phyloP scores from a whole-genome alignment of 2,888 invertebrate genomes.

The Hirtodrosophila duncani region DNA sequence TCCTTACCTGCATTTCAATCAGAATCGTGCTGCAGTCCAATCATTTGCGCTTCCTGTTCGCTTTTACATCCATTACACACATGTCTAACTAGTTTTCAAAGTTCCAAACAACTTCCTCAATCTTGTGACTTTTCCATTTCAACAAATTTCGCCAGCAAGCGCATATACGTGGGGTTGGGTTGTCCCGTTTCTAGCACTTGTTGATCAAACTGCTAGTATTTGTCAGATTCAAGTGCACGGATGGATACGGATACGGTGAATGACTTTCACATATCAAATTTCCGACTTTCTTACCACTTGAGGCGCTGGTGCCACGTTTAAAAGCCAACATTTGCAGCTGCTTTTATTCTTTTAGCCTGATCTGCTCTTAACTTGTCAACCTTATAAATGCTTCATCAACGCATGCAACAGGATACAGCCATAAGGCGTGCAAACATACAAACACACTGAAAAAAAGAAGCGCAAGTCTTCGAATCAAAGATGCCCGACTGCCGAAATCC shows the following conservation, averaged over 20 bases:
- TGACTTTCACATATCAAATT: conserved; percentile 39
- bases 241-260: conserved; percentile 23
- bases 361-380: conserved; percentile 39
- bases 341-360: conserved; percentile 61
- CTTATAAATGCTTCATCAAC: conserved; percentile 61
- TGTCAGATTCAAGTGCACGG: too few relatives aligned
- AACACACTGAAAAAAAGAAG: background rate
- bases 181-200: too few relatives aligned
- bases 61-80: conserved; percentile 27
- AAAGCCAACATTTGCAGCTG: conserved; percentile 49
- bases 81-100: too few relatives aligned
- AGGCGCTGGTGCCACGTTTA: too few relatives aligned
- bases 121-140: conserved; percentile 4
- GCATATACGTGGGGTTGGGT: too few relatives aligned
- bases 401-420: conserved; percentile 30
- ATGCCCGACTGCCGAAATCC: too few relatives aligned
- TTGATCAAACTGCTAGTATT: too few relatives aligned
- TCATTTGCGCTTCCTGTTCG: conserved; percentile 33
- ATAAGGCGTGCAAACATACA: too few relatives aligned
- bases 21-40: conserved; percentile 34
- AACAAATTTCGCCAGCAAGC: too few relatives aligned
- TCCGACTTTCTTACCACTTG: conserved; percentile 32
- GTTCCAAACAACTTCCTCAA: conserved; percentile 42
- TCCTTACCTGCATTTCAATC: conserved; percentile 42
- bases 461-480: too few relatives aligned